phyloP scores from a whole-genome alignment of 2,888 invertebrate species.

The Trilocha varians region DNA sequence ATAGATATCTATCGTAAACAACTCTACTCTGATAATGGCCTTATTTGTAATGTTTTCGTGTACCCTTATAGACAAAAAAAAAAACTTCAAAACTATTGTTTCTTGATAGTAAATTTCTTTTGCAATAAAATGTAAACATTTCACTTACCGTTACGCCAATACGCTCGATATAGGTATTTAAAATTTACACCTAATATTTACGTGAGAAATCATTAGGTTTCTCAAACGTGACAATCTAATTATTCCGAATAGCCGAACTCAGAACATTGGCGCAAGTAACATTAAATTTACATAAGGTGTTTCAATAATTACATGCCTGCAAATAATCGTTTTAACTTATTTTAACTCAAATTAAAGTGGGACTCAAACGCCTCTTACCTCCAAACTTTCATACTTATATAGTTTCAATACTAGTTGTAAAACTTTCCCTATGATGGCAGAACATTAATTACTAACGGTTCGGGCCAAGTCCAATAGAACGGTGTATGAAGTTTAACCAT shows the following conservation, averaged over 20 bases:
- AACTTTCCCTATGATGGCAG: constrained; percentile 63
- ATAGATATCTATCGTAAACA: too few species aligned
- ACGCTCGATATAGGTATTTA: background rate
- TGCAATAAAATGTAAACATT: too few species aligned
- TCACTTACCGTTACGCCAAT: too few species aligned
- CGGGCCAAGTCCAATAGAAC: constrained; percentile 48
- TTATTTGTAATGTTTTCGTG: too few species aligned
- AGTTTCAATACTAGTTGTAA: constrained; percentile 62
- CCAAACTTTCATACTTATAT: constrained; percentile 61
- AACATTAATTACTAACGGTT: constrained; percentile 64
- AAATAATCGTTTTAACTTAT: constrained; percentile 46
- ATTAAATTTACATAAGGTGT: constrained; percentile 14
- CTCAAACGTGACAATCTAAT: constrained; percentile 7
- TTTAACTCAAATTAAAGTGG: constrained; percentile 56
- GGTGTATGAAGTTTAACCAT: constrained; percentile 63
- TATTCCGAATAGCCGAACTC: constrained; percentile 7
- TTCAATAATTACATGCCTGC: constrained; percentile 22
- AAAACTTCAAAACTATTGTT: too few species aligned
- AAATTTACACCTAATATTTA: constrained; percentile 1
- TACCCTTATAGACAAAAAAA: too few species aligned
- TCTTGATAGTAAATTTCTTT: too few species aligned
- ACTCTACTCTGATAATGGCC: too few species aligned
- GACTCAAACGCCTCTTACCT: constrained; percentile 54
- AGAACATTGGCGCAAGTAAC: constrained; percentile 2
- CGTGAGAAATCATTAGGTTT: background rate